These are phyloP conservation scores for Apotomis turbidana DNA, from an alignment of 2,888 invertebrate species.

Conservation along the genomic window DNA sequence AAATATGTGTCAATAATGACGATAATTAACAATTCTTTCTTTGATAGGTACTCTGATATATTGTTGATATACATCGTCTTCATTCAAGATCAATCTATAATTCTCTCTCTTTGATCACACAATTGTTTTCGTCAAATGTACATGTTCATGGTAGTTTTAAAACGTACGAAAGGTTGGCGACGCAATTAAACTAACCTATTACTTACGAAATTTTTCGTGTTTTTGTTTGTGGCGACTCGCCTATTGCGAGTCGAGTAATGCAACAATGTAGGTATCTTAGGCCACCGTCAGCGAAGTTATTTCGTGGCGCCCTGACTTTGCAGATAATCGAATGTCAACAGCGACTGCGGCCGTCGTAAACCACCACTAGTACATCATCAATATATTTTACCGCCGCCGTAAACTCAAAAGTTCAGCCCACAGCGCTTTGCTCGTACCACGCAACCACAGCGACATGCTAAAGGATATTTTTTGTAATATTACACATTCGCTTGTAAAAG, in stretches of 20 bases:
- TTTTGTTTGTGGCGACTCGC: background rate
- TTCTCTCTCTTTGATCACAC: too few relatives aligned
- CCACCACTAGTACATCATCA: slow-evolving; percentile 31
- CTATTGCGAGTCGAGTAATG: background rate
- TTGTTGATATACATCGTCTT: too few relatives aligned
- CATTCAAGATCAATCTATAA: too few relatives aligned
- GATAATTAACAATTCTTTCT: too few relatives aligned
- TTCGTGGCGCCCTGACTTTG: slow-evolving; percentile 25
- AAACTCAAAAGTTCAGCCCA: slow-evolving; percentile 18
- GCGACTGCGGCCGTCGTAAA: slow-evolving; percentile 34
- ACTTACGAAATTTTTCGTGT: too few relatives aligned
- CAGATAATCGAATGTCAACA: slow-evolving; percentile 40
- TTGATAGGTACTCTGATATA: too few relatives aligned
- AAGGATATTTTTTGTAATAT: background rate
- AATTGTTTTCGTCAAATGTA: too few relatives aligned
- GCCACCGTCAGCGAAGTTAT: slow-evolving; percentile 12
- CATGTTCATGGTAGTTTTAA: too few relatives aligned
- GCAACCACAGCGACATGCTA: background rate
- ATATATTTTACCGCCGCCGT: slow-evolving; percentile 31
- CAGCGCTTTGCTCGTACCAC: slow-evolving; percentile 10
- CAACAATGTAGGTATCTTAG: background rate
- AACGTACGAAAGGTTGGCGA: too few relatives aligned
- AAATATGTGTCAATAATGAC: too few relatives aligned
- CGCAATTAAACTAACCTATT: too few relatives aligned
- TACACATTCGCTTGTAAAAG: background rate